phyloP scores from a whole-genome alignment of 2,113 vertebrate species.

The Semnopithecus entellus region DNA sequence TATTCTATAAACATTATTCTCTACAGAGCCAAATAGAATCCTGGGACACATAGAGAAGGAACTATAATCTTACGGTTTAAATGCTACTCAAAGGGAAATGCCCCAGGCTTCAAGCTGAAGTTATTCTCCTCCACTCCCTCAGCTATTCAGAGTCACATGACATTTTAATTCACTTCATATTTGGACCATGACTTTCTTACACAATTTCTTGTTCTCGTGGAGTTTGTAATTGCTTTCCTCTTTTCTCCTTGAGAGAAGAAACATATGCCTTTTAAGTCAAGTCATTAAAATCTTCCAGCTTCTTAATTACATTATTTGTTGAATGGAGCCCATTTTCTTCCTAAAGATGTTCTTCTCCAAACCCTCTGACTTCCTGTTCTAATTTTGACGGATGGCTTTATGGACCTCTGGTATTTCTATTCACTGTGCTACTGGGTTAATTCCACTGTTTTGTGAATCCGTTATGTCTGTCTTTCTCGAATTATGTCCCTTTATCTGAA shows the following conservation, averaged over 20 bases:
- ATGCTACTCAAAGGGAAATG: neutral
- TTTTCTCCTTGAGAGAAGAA: slow-evolving; percentile 56
- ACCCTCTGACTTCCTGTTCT: slow-evolving; percentile 60
- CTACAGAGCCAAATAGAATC: neutral
- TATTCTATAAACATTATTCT: slow-evolving; percentile 32
- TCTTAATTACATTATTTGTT: slow-evolving; percentile 63
- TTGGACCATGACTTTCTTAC: neutral
- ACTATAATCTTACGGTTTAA: neutral
- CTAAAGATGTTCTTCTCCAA: slow-evolving; percentile 22
- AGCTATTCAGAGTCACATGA: neutral
- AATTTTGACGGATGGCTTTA: slow-evolving; percentile 42
- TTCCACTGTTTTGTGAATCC: neutral
- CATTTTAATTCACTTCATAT: slow-evolving; percentile 1
- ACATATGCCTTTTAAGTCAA: slow-evolving; percentile 58
- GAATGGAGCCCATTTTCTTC: slow-evolving; percentile 63
- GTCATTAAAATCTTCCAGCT: slow-evolving; percentile 47
- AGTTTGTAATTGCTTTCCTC: slow-evolving; percentile 50
- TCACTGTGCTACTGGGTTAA: neutral
- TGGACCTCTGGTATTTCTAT: slow-evolving; percentile 43
- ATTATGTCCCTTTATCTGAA: neutral
- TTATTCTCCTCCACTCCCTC: neutral
- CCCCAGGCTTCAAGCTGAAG: slow-evolving; percentile 7
- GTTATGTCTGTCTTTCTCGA: neutral
- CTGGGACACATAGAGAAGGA: neutral
- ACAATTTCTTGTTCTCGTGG: slow-evolving; percentile 22